Evolutionary conservation across 2,797 vertebrate genomes (phyloP).

Genomic region (Coendou prehensilis): DNA sequence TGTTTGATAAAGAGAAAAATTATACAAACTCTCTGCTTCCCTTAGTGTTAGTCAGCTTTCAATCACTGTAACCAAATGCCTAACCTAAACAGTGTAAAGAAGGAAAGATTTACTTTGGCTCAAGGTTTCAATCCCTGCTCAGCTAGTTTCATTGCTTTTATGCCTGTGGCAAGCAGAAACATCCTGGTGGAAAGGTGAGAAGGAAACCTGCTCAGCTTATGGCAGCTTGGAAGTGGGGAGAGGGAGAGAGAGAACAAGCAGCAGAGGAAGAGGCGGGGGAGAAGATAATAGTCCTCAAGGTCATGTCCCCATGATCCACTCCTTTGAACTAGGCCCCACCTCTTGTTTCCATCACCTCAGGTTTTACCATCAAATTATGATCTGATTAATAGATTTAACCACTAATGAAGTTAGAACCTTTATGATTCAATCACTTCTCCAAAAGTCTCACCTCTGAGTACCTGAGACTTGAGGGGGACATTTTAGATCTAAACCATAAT

Average conservation of each 20-base stretch:
- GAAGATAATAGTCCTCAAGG: background rate
- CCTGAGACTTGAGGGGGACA: background rate
- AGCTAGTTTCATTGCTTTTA: background rate
- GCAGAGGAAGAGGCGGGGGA: background rate
- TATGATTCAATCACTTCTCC: background rate
- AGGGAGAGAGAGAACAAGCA: background rate
- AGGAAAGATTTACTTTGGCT: background rate
- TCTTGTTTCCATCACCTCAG: background rate
- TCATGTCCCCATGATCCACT: background rate
- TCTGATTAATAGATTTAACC: background rate
- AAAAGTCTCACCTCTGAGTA: background rate
- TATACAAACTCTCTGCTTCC: background rate
- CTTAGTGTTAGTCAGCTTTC: background rate
- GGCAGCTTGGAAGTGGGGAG: background rate
- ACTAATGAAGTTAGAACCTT: background rate
- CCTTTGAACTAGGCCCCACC: background rate
- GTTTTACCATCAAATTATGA: background rate
- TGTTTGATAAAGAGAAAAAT: background rate
- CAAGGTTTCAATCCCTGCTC: background rate
- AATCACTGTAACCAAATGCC: background rate
- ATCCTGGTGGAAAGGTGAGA: background rate
- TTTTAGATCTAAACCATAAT: background rate
- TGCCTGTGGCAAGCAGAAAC: background rate
- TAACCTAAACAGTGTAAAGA: background rate
- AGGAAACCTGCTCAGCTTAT: background rate